phyloP scores from a whole-genome alignment of 2,888 invertebrate species.

The Synergus japonicus region DNA sequence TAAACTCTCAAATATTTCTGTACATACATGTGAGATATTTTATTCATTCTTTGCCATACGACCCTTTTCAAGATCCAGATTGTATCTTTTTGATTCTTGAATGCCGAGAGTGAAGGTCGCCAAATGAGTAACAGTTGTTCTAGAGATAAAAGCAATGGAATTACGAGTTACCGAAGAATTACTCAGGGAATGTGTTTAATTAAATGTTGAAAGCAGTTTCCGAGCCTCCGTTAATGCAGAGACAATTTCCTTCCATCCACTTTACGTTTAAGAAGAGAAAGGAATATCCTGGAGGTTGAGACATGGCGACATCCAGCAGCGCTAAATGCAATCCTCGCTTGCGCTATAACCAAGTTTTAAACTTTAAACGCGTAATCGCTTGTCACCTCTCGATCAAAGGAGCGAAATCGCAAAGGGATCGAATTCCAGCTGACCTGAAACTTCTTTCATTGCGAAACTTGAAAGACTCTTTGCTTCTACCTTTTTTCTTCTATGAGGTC shows the following conservation, averaged over 20 bases:
- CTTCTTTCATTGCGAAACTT: slow-evolving; percentile 63
- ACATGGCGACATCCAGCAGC: slow-evolving; percentile 53
- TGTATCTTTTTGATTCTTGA: neutral
- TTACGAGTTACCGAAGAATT: slow-evolving; percentile 71
- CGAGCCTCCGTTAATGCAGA: slow-evolving; percentile 75
- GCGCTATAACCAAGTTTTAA: slow-evolving; percentile 68
- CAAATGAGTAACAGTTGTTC: slow-evolving; percentile 74
- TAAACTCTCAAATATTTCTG: neutral
- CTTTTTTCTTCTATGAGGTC: neutral
- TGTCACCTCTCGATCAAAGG: slow-evolving; percentile 70
- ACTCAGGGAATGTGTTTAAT: slow-evolving; percentile 76
- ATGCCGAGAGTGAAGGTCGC: slow-evolving; percentile 66
- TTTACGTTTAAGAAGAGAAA: slow-evolving; percentile 69
- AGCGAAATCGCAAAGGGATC: slow-evolving; percentile 61
- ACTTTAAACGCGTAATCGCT: slow-evolving; percentile 70
- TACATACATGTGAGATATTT: neutral
- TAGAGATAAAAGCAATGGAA: slow-evolving; percentile 74
- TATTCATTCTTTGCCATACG: neutral
- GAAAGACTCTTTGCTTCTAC: slow-evolving; percentile 49
- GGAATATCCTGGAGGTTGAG: slow-evolving; percentile 61
- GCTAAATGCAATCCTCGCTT: slow-evolving; percentile 60
- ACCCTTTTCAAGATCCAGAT: neutral
- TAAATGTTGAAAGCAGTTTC: slow-evolving; percentile 76
- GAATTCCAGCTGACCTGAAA: slow-evolving; percentile 62
- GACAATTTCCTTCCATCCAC: slow-evolving; percentile 76